Evolutionary conservation across 2,113 vertebrate species (phyloP).

Genomic region (Istiophorus platypterus): DNA sequence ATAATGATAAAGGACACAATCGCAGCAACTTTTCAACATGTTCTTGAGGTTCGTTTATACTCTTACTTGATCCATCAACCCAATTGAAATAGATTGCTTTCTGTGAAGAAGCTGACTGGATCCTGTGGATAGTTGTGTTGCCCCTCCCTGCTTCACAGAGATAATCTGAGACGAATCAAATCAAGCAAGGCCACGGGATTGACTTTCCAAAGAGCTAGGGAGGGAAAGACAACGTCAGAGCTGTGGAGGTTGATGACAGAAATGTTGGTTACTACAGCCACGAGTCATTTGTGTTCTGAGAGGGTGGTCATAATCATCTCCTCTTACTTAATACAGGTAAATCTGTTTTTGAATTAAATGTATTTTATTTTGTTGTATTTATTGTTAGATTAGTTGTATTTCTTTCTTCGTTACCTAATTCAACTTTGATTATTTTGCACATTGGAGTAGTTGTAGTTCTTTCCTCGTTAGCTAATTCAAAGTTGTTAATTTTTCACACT

Average conservation of each 20-base stretch:
- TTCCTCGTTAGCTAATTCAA: neutral
- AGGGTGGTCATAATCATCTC: slow-evolving; percentile 4
- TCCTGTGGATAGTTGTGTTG: slow-evolving; percentile 3
- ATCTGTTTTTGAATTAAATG: neutral
- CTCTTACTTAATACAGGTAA: slow-evolving; percentile 60
- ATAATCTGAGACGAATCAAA: slow-evolving; percentile 75
- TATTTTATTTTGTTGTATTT: neutral
- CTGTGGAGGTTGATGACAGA: slow-evolving; percentile 35
- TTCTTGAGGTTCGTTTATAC: slow-evolving; percentile 14
- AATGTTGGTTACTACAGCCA: slow-evolving; percentile 12
- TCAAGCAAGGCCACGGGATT: slow-evolving; percentile 67
- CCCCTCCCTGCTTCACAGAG: slow-evolving; percentile 19
- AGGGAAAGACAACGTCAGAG: slow-evolving; percentile 43
- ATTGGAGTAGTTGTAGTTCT: neutral
- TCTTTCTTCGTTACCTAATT: neutral
- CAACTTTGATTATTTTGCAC: slow-evolving; percentile 1
- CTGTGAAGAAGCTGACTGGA: slow-evolving; percentile 18
- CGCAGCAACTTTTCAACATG: slow-evolving; percentile 19
- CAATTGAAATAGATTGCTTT: slow-evolving; percentile 11
- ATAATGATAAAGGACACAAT: slow-evolving; percentile 5
- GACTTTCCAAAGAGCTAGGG: slow-evolving; percentile 51
- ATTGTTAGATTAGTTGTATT: neutral
- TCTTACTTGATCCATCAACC: neutral
- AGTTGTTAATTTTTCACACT: neutral
- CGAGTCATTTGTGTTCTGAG: slow-evolving; percentile 18